These are phyloP conservation scores for Cydia fagiglandana DNA, from an alignment of 1,140 invertebrate genomes.

Conservation along the genomic window DNA sequence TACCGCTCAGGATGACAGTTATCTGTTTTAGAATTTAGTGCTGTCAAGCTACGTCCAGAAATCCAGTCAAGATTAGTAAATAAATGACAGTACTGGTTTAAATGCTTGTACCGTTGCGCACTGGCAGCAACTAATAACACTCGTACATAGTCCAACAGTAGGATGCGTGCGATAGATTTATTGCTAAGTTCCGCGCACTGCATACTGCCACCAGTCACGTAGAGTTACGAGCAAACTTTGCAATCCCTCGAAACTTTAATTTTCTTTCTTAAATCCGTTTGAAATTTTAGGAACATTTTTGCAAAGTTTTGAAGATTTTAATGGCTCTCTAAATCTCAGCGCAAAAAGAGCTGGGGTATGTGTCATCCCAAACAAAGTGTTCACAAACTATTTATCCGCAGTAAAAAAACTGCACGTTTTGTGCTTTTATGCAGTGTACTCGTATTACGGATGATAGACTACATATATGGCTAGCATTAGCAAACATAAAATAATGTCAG, in stretches of 20 bases:
- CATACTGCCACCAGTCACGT: conserved; percentile 27
- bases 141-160: conserved; percentile 14
- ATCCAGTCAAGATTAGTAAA: not conserved
- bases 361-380: not conserved
- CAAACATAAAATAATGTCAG: no score
- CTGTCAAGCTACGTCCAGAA: not conserved
- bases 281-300: conserved; percentile 17
- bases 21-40: no score
- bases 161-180: conserved; percentile 26
- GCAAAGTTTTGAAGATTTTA: conserved; percentile 23
- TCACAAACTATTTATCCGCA: not conserved
- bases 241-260: conserved; percentile 21
- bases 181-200: conserved; percentile 7
- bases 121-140: conserved; percentile 21
- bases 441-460: no score
- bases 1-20: no score
- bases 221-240: conserved; percentile 23
- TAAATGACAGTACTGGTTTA: not conserved
- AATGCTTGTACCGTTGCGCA: not conserved
- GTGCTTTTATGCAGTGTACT: no score
- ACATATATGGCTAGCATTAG: no score
- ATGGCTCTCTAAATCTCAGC: conserved; percentile 15
- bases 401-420: no score
- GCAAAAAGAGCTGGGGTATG: not conserved
- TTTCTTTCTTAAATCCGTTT: conserved; percentile 17